phyloP scores from a whole-genome alignment of 2,888 invertebrate species.

The Barypeithes pellucidus region DNA sequence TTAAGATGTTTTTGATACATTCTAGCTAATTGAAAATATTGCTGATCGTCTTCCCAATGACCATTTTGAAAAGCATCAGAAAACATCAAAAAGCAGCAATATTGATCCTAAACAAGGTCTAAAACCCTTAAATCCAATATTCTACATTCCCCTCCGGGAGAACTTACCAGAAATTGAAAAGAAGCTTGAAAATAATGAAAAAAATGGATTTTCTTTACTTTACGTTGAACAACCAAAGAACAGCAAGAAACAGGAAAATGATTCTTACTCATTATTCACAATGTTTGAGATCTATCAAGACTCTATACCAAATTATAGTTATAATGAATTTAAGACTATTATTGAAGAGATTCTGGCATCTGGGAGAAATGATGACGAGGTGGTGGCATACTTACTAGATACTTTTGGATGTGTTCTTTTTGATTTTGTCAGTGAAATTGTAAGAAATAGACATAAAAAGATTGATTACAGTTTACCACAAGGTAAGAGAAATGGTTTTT shows the following conservation, averaged over 20 bases:
- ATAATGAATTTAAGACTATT: slow-evolving; percentile 61
- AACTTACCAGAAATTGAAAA: slow-evolving; percentile 59
- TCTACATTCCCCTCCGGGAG: slow-evolving; percentile 61
- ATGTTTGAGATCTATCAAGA: slow-evolving; percentile 61
- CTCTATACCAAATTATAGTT: slow-evolving; percentile 61
- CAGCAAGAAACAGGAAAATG: slow-evolving; percentile 24
- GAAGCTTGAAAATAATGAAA: slow-evolving; percentile 3
- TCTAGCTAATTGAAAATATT: slow-evolving; percentile 59
- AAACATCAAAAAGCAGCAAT: background rate
- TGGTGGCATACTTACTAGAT: slow-evolving; percentile 91
- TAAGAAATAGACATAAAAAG: slow-evolving; percentile 63
- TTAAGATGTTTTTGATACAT: too few species aligned
- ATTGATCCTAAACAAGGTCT: slow-evolving; percentile 43
- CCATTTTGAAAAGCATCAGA: slow-evolving; percentile 49
- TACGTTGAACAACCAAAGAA: slow-evolving; percentile 54
- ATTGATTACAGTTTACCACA: slow-evolving; percentile 58
- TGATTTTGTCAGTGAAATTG: slow-evolving; percentile 66
- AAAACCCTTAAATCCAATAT: slow-evolving; percentile 56
- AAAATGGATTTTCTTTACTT: slow-evolving; percentile 54
- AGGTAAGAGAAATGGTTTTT: slow-evolving; percentile 19
- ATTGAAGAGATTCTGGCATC: slow-evolving; percentile 60
- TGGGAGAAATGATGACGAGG: slow-evolving; percentile 70
- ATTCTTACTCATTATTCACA: slow-evolving; percentile 57
- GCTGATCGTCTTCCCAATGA: slow-evolving; percentile 58
- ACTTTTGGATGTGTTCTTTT: slow-evolving; percentile 86